These are phyloP conservation scores for Gryllus bimaculatus DNA, from an alignment of 1,140 invertebrate species.

Conservation along the genomic window DNA sequence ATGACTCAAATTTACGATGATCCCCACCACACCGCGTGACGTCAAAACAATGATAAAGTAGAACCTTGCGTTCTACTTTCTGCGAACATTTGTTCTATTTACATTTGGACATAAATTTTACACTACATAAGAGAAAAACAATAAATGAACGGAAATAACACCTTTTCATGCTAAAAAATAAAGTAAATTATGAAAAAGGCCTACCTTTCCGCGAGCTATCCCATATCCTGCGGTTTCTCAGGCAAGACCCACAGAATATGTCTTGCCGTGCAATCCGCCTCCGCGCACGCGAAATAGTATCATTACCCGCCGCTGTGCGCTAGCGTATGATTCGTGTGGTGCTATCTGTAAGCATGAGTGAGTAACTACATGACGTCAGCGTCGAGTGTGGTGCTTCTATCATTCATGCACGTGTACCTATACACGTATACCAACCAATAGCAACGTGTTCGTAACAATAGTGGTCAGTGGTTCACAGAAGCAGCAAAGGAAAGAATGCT, in stretches of 20 bases:
- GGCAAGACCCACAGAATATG: not conserved
- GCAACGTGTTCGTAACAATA: no score
- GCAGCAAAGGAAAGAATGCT: no score
- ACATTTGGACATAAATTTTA: not conserved
- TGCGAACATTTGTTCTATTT: not conserved
- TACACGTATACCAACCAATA: no score
- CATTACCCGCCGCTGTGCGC: not conserved
- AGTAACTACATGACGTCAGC: no score
- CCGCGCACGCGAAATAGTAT: not conserved
- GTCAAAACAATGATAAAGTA: not conserved
- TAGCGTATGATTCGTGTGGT: not conserved
- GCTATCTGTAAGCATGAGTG: not conserved
- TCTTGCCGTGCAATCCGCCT: not conserved
- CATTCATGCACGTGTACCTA: no score
- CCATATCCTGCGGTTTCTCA: not conserved
- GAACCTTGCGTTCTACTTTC: not conserved
- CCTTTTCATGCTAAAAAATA: not conserved
- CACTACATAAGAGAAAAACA: not conserved
- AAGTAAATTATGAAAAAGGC: not conserved
- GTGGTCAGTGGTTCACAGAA: no score
- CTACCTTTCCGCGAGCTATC: not conserved
- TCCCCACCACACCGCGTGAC: not conserved
- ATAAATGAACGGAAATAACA: not conserved
- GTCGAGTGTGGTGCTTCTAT: no score
- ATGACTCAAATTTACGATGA: not conserved